Conservation (phyloP, 2,888 invertebrate genomes). For the Mongoloraphidia duomilia region DNA sequence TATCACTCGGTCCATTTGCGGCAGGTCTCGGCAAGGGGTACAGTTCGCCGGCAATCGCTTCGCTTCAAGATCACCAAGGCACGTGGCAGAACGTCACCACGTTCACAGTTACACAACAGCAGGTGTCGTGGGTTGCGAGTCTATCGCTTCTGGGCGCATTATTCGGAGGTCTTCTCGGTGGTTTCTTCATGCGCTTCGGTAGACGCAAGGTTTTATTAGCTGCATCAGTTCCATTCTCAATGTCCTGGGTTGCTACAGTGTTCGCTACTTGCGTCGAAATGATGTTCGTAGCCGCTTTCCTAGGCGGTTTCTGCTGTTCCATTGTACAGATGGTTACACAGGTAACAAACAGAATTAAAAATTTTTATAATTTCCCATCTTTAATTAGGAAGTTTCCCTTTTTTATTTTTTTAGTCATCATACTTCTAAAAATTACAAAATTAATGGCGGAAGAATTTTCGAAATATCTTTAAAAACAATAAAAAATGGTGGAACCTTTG, state of each 20-base stretch:
- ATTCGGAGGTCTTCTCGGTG: constrained; percentile 65
- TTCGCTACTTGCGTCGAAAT: constrained; percentile 61
- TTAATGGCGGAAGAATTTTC: no score
- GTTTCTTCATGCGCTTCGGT: constrained; percentile 62
- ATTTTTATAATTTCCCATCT: no score
- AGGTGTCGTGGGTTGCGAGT: constrained; percentile 72
- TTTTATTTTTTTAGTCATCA: no score
- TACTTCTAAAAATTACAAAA: no score
- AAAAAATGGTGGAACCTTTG: no score
- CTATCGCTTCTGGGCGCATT: constrained; percentile 65
- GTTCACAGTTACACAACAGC: constrained; percentile 55
- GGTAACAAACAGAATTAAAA: constrained; percentile 28
- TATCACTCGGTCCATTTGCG: constrained; percentile 65
- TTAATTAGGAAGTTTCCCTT: no score
- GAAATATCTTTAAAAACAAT: no score
- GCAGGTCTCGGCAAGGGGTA: constrained; percentile 71
- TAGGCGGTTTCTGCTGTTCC: constrained; percentile 71
- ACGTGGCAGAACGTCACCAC: constrained; percentile 36
- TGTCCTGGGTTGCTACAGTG: constrained; percentile 71
- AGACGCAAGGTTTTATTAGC: constrained; percentile 52
- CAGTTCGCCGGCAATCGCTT: constrained; percentile 69
- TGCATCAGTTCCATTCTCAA: constrained; percentile 59
- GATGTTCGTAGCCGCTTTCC: constrained; percentile 71
- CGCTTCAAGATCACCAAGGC: constrained; percentile 35
- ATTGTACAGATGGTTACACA: constrained; percentile 63